Conservation (phyloP, 2,888 invertebrate species). For the Carterocephalus palaemon region DNA sequence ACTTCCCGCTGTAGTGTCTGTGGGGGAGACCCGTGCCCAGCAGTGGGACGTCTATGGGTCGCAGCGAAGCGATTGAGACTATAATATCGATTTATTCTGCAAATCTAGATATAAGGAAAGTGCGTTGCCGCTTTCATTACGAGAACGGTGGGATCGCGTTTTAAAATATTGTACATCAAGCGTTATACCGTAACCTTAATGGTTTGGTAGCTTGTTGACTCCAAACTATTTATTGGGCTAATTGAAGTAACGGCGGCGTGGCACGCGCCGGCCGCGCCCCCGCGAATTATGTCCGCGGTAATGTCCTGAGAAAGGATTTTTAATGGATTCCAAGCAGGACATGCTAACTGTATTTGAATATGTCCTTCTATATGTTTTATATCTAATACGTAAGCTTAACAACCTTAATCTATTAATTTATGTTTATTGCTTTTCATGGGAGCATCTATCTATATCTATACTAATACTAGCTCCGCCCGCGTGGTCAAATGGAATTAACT, state of each 20-base stretch:
- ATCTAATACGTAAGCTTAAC: too few species aligned
- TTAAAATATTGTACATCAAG: constrained; percentile 72
- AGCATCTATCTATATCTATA: too few species aligned
- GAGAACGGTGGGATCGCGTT: constrained; percentile 58
- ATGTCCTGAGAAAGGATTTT: constrained; percentile 7
- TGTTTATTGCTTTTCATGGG: background rate
- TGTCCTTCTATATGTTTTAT: too few species aligned
- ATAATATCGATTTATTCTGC: background rate
- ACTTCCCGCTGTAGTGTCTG: too few species aligned
- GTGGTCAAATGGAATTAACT: too few species aligned
- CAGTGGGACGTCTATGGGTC: too few species aligned
- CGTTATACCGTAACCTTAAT: constrained; percentile 69
- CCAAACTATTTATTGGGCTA: constrained; percentile 68
- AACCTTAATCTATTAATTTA: too few species aligned
- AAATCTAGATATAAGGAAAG: constrained; percentile 47
- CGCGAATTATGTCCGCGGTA: constrained; percentile 41
- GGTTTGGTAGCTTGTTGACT: constrained; percentile 51
- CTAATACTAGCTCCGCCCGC: too few species aligned
- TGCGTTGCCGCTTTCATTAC: constrained; percentile 37
- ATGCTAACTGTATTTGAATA: too few species aligned
- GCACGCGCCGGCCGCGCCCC: constrained; percentile 50
- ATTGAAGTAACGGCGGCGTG: constrained; percentile 67
- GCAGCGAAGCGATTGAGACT: too few species aligned
- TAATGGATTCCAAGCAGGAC: too few species aligned
- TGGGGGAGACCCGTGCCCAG: too few species aligned